phyloP scores from a whole-genome alignment of 2,113 vertebrate genomes.

The Nestor notabilis region DNA sequence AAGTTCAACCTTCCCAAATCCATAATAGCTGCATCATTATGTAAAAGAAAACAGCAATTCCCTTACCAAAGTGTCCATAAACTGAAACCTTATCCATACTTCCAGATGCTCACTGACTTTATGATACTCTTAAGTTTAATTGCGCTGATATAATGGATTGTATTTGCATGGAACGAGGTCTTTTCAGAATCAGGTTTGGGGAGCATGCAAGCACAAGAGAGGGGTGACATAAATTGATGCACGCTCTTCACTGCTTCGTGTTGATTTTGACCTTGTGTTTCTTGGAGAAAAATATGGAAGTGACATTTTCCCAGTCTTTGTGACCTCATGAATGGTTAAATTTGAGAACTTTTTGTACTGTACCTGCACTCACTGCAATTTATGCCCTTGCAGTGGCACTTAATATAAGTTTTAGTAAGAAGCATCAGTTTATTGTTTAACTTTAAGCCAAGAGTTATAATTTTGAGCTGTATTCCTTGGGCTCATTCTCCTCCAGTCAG shows the following conservation, averaged over 20 bases:
- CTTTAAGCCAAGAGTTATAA: not conserved
- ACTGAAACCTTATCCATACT: constrained; percentile 37
- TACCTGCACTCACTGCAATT: not conserved
- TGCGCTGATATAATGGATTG: not conserved
- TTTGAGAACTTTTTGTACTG: not conserved
- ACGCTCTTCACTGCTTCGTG: not conserved
- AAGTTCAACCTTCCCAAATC: not conserved
- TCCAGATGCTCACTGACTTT: constrained; percentile 45
- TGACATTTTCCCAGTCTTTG: not conserved
- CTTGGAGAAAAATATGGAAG: not conserved
- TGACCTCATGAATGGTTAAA: not conserved
- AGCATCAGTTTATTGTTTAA: not conserved
- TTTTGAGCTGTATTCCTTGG: not conserved
- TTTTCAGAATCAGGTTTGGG: not conserved
- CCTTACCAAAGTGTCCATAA: not conserved
- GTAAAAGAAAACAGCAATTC: not conserved
- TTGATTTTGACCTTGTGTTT: not conserved
- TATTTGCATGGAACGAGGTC: not conserved
- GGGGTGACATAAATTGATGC: not conserved
- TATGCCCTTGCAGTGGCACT: not conserved
- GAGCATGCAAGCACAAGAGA: not conserved
- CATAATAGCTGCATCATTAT: not conserved
- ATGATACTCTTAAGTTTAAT: constrained; percentile 32
- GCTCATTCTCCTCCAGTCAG: rapidly evolving
- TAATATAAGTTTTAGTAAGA: not conserved